A percentile compares a stretch with the other conserved stretches of the same genome.
phyloP scores from a whole-genome alignment of 2,888 invertebrate species.

The Pammene aurita region DNA sequence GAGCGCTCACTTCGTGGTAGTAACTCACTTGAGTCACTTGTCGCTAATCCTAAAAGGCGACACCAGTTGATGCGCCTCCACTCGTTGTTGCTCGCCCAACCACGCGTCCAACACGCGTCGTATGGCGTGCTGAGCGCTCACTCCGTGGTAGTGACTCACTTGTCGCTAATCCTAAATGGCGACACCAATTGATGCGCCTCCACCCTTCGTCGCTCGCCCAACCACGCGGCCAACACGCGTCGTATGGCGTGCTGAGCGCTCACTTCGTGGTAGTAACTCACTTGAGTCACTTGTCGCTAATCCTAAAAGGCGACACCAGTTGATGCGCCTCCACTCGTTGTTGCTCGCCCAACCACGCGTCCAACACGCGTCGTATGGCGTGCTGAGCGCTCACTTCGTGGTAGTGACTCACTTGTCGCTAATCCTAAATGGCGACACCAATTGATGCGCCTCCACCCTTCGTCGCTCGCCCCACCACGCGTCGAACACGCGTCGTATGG shows the following conservation, averaged over 20 bases:
- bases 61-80: background rate
- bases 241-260: constrained; percentile 39
- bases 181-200: constrained; percentile 55
- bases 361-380: too few relatives aligned
- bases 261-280: background rate
- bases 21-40: background rate
- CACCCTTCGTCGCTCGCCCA: constrained; percentile 69
- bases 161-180: constrained; percentile 63
- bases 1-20: too few relatives aligned
- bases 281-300: background rate
- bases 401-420: background rate
- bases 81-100: background rate
- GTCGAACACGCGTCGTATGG: too few relatives aligned
- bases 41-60: background rate
- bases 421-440: background rate
- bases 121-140: too few relatives aligned
- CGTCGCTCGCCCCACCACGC: too few relatives aligned
- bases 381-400: too few relatives aligned
- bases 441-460: background rate
- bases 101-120: too few relatives aligned
- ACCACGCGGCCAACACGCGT: constrained; percentile 78
- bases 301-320: background rate
- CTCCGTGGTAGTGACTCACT: constrained; percentile 47
- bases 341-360: too few relatives aligned
- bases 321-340: background rate